These are phyloP conservation scores for Cottoperca gobio DNA, from an alignment of 2,797 vertebrate genomes.

Conservation along the genomic window DNA sequence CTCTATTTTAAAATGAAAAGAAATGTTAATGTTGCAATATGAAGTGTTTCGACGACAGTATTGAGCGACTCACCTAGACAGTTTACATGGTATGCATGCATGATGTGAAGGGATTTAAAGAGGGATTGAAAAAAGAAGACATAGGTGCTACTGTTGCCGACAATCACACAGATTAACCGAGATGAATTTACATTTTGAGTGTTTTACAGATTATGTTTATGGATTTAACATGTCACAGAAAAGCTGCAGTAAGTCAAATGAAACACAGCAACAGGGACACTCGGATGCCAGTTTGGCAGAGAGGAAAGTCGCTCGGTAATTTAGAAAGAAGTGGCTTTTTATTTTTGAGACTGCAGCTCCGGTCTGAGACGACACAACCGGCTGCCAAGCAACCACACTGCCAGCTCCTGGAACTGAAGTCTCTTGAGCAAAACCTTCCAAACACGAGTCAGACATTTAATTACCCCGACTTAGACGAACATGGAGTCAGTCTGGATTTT, in stretches of 20 bases:
- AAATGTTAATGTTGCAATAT: background rate
- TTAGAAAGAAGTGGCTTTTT: constrained; percentile 45
- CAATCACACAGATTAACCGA: too few species aligned
- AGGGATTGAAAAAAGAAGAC: background rate
- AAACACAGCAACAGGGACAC: constrained; percentile 5
- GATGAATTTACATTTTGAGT: background rate
- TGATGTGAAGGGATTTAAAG: background rate
- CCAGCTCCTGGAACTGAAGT: constrained; percentile 38
- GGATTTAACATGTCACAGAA: too few species aligned
- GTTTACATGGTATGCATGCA: background rate
- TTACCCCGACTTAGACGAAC: constrained; percentile 25
- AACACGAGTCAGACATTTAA: constrained; percentile 30
- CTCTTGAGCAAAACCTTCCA: constrained; percentile 39
- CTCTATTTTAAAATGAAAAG: too few species aligned
- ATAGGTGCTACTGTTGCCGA: background rate
- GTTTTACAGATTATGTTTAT: too few species aligned
- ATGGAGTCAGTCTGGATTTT: constrained; percentile 9
- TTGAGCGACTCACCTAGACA: too few species aligned
- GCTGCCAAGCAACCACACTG: constrained; percentile 70
- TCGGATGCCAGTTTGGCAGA: constrained; percentile 20
- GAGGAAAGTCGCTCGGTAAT: constrained; percentile 34
- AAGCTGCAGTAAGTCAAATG: background rate
- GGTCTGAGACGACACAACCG: constrained; percentile 54
- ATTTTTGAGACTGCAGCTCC: constrained; percentile 54
- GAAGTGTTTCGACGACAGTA: too few species aligned